A percentile compares a stretch with the other conserved stretches of the same genome.
Evolutionary conservation across 2,113 vertebrate genomes (phyloP).

Genomic region (Limnothrissa miodon): DNA sequence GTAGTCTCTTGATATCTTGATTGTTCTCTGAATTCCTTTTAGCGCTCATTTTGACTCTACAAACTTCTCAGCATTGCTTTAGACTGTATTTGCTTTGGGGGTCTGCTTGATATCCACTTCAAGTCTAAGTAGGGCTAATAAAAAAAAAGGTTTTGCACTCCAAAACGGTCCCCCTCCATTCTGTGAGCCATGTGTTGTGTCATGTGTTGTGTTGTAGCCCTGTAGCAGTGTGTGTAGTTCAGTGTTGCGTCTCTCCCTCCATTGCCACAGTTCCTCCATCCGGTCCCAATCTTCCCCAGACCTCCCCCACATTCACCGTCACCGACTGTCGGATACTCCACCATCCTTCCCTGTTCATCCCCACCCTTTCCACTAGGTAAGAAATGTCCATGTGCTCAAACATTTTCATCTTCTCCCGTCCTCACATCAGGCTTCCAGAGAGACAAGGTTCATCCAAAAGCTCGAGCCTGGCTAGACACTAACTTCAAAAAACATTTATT

Average conservation of each 20-base stretch:
- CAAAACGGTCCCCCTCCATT: neutral
- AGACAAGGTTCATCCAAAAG: too few relatives aligned
- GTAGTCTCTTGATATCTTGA: too few relatives aligned
- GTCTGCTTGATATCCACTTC: neutral
- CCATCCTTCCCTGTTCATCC: slow-evolving; percentile 71
- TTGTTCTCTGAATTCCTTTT: neutral
- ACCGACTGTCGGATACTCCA: slow-evolving; percentile 78
- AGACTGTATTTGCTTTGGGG: neutral
- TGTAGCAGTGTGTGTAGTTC: slow-evolving; percentile 46
- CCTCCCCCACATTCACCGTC: slow-evolving; percentile 78
- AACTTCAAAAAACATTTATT: too few relatives aligned
- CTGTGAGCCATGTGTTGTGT: neutral
- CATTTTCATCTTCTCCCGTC: neutral
- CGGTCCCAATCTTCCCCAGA: slow-evolving; percentile 74
- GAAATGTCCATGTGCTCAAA: slow-evolving; percentile 34
- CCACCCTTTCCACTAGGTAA: slow-evolving; percentile 77
- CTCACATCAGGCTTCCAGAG: neutral
- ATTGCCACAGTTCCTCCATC: slow-evolving; percentile 75
- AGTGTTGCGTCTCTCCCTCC: slow-evolving; percentile 49
- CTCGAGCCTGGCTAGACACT: too few relatives aligned
- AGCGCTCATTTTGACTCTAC: neutral
- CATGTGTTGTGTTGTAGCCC: neutral
- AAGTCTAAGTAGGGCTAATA: too few relatives aligned
- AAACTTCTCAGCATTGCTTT: neutral
- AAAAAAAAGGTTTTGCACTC: neutral